A percentile compares a stretch with the other conserved stretches of the same genome.
Conservation (phyloP, 2,113 vertebrate genomes). For the Stegastes partitus region DNA sequence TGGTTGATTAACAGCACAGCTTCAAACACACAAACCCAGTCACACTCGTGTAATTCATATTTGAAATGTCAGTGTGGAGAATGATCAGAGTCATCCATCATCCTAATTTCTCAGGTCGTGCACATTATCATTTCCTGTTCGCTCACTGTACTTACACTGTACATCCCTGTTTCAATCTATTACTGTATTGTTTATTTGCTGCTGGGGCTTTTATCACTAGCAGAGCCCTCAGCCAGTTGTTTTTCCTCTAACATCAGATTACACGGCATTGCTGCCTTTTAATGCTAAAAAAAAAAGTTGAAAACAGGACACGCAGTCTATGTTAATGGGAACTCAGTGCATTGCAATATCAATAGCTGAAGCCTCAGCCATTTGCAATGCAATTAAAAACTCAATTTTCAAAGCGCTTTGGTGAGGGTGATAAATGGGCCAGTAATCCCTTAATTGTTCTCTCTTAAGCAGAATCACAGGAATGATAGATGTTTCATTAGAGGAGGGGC, state of each 20-base stretch:
- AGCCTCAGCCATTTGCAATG: constrained; percentile 72
- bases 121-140: not conserved
- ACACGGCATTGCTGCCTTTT: not conserved
- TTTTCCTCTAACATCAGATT: not conserved
- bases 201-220: not conserved
- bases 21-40: constrained; percentile 10
- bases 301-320: constrained; percentile 10
- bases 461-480: constrained; percentile 66
- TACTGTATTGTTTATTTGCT: no score
- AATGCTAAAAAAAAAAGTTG: constrained; percentile 2
- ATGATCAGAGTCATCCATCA: not conserved
- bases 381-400: constrained; percentile 85
- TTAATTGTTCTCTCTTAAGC: constrained; percentile 76
- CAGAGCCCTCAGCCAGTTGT: not conserved
- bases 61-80: not conserved
- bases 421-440: constrained; percentile 79
- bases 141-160: not conserved
- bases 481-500: constrained; percentile 42
- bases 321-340: constrained; percentile 41
- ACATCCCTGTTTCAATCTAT: not conserved
- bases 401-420: constrained; percentile 75
- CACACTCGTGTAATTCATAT: not conserved
- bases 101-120: not conserved
- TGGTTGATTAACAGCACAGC: constrained; percentile 21
- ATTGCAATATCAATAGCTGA: constrained; percentile 74